Base-by-base conservation (phyloP, 2,888 invertebrate genomes). In the Quadroppia sp. region DNA sequence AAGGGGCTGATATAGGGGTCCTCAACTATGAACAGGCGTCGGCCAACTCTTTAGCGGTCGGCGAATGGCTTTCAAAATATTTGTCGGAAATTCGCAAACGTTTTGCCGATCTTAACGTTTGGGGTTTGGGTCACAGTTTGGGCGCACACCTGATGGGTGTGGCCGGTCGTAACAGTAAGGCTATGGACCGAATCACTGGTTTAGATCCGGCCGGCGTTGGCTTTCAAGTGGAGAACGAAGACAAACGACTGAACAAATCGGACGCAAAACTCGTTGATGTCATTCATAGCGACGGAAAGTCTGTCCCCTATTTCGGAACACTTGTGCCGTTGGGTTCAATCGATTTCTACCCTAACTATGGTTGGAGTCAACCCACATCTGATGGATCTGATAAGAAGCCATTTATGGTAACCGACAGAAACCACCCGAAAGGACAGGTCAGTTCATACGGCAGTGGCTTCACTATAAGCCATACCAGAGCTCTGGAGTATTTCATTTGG, bases 331-430 rank as follows among this genome's bases (percentile, higher is more conserved):
- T 74, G 28, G 74, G 74, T 23, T 23, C 32, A 9, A 17, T 74
- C 6, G 74, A 74, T 20, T 74, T 74, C 25, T 74, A 74, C 42
- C 74, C 74, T 9, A 74, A 74, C 23, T 74, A 71, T 28, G 74
- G 74, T 42, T 74, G 71, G 70, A 32, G 32, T 59, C 74, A 74
- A 20, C 74, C 74, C 9, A 70, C 70, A 2, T n/a, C 23, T 23
- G 73, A 73, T 40, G 17, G n/a, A 4, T 30, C 40, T 9, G 45
- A 32, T 9, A 1, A 42, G 11, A 50, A 28, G 36, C 67, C 67
- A 20, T 70, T 48, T 17, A 40, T 59, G 28, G 1, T 32, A 30
- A 30, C 23, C 0, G 13, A n/a, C 4, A 30, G 32, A 28, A 15
- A 17, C 0, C 13, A 23, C 17, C 23, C 45, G 0, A 53, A 69